Percentiles rank a stretch among this genome's conserved stretches.
phyloP scores from a whole-genome alignment of 2,113 vertebrate genomes.

The Lasiurus cinereus region DNA sequence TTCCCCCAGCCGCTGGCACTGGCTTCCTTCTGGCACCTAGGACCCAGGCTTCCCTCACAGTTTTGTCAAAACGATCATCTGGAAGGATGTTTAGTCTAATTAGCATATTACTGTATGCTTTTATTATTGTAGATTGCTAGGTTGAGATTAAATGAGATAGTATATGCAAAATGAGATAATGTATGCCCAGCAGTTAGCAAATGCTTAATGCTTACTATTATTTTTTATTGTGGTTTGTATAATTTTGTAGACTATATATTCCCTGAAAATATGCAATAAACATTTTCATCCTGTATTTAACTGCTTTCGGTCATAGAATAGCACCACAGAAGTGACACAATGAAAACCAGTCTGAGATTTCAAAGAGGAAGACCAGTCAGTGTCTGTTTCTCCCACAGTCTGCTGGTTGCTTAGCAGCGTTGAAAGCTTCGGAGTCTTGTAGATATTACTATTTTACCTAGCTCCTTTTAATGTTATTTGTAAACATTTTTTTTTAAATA shows the following conservation, averaged over 20 bases:
- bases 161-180: no score
- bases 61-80: no score
- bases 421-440: background rate
- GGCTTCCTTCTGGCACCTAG: no score
- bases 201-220: background rate
- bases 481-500: background rate
- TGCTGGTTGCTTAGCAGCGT: background rate
- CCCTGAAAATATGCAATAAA: background rate
- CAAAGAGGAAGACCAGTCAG: background rate
- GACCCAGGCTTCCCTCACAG: no score
- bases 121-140: background rate
- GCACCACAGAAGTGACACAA: background rate
- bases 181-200: background rate
- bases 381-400: background rate
- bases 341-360: background rate
- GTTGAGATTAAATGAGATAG: background rate
- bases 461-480: background rate
- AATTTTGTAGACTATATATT: background rate
- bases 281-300: background rate
- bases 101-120: no score
- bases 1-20: no score
- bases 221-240: background rate
- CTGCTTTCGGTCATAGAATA: background rate
- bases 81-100: no score
- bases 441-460: background rate